phyloP scores from a whole-genome alignment of 1,140 invertebrate species.

The Mycetomoellerius zeteki region DNA sequence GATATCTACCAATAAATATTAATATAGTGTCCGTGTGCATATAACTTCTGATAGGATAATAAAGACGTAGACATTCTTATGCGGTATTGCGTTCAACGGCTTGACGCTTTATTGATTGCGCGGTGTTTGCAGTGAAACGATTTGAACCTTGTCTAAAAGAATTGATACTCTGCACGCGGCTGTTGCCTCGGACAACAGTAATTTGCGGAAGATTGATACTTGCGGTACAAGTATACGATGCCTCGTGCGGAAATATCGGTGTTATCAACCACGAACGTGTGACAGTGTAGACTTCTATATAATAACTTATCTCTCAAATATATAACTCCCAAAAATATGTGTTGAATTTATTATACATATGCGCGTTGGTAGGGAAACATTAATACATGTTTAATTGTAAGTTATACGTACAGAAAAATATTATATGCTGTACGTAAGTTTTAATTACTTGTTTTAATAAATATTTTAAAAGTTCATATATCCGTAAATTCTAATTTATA shows the following conservation, averaged over 20 bases:
- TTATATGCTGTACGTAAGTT: too few species aligned
- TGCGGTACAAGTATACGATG: constrained; percentile 30
- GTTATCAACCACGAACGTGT: background rate
- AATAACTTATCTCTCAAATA: too few species aligned
- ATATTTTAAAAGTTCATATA: too few species aligned
- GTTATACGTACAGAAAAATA: too few species aligned
- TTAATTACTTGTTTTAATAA: too few species aligned
- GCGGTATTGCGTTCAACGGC: background rate
- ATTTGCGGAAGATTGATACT: constrained; percentile 63
- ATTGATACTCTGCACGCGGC: constrained; percentile 41
- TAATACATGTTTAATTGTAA: too few species aligned
- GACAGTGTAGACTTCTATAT: background rate
- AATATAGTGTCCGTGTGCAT: background rate
- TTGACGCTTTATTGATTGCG: constrained; percentile 55
- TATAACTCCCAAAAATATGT: too few species aligned
- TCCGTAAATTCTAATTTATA: too few species aligned
- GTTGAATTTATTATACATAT: too few species aligned
- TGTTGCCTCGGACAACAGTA: constrained; percentile 56
- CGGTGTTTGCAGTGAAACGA: constrained; percentile 37
- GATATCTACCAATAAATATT: background rate
- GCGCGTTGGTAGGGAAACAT: too few species aligned
- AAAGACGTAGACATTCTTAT: background rate
- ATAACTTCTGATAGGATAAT: background rate
- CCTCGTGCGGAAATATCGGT: constrained; percentile 36
- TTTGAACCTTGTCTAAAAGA: constrained; percentile 55